Conservation (phyloP, 2,113 vertebrate species). For the Pelvicachromis taeniatus region DNA sequence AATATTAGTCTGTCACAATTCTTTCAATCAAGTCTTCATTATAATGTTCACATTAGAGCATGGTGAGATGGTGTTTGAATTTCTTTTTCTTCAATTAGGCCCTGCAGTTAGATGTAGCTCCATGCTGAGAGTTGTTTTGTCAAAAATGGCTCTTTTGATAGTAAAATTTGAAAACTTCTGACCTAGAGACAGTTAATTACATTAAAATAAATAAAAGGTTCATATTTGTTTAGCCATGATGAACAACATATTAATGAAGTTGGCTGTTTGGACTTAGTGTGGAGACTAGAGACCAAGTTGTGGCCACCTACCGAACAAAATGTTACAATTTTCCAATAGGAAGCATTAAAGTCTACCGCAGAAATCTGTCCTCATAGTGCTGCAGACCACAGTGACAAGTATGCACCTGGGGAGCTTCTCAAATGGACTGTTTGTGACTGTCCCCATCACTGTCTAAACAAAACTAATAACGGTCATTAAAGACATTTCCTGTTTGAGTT, state of each 20-base stretch:
- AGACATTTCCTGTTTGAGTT: not conserved
- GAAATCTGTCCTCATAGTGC: conserved; percentile 2
- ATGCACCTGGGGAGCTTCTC: conserved; percentile 37
- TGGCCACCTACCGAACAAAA: conserved; percentile 5
- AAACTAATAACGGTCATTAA: conserved; percentile 2
- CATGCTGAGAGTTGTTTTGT: not conserved
- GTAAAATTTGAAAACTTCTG: not conserved
- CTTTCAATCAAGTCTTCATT: not conserved
- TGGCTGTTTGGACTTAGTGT: not conserved
- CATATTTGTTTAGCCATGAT: not conserved
- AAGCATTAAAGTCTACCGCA: conserved; percentile 38
- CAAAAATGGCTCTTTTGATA: not conserved
- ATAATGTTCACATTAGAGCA: not conserved
- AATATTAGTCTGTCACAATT: not conserved
- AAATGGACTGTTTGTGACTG: conserved; percentile 38
- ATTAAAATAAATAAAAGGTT: not conserved
- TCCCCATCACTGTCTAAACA: conserved; percentile 5
- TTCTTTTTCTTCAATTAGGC: not conserved
- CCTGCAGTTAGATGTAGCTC: not conserved
- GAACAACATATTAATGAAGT: not conserved
- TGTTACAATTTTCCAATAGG: conserved; percentile 23
- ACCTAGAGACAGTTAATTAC: not conserved
- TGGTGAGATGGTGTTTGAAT: not conserved
- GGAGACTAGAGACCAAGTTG: not conserved
- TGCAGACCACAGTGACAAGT: conserved; percentile 10